Evolutionary conservation across 2,797 vertebrate species (phyloP), one percentile per base, ranked within the genome.

Genomic region (Chloroceryle inda): DNA sequence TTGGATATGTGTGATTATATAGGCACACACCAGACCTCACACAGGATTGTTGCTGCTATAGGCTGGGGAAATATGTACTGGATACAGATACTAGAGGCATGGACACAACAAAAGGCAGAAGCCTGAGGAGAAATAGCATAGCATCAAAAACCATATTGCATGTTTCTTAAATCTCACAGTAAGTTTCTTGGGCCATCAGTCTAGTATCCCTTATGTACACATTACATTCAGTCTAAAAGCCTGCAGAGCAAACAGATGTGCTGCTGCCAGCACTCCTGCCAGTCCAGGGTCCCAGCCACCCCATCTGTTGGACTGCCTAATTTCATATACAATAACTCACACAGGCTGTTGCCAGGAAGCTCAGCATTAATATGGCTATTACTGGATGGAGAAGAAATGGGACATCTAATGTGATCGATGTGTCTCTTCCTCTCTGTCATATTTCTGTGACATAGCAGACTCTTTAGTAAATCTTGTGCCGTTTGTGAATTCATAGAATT

Each of bases 171-270:
- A 75, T 53, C 45, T 83, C 31, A 59, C 47, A 3, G 44, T 66
- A 47, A 33, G 12, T 45, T 85, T 90, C 52, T 63, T 49, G 53
- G 47, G 29, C 40, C 45, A 37, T 35, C 79, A 29, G 21, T 49
- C 49, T 37, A 59, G 33, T 35, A 62, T 69, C 24, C 69, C 38
- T 77, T 24, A 85, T 3, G 42, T 37, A 12, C 58, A 69, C 20
- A 47, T 49, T 85, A 83, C 42, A 88, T 86, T 91, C 64, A 27
- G 22, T 52, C 78, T 92, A 49, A 68, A 95, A 97, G 21, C 33
- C 29, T 67, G 14, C 31, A 42, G 75, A 92, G 42, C 4, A 9
- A 81, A 83, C 38, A 52, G 64, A 11, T 9, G 10, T 75, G 55
- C 44, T 95, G 47, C 62, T 91, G 71, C 47, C 77, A 79, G 45